Evolutionary conservation across 2,888 invertebrate species (phyloP).

Genomic region (Noctua janthe): DNA sequence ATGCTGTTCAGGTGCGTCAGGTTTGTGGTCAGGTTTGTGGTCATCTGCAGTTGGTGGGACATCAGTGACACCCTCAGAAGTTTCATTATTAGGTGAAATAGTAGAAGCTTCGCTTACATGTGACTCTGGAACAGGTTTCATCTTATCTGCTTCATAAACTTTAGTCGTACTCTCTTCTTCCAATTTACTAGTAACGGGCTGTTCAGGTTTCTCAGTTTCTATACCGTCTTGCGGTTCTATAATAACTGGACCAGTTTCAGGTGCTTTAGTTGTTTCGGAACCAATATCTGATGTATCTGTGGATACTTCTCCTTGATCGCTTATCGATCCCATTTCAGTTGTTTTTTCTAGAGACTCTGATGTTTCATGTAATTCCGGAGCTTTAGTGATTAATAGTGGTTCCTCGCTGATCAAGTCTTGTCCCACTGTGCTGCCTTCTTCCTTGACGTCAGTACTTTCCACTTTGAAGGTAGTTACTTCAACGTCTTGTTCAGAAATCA

Average conservation of each 20-base stretch:
- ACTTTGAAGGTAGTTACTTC: constrained; percentile 33
- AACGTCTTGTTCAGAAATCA: constrained; percentile 14
- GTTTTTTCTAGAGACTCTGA: constrained; percentile 44
- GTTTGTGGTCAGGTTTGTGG: constrained; percentile 30
- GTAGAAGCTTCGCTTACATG: constrained; percentile 47
- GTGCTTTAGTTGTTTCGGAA: constrained; percentile 47
- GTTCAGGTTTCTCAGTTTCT: constrained; percentile 35
- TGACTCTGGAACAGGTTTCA: constrained; percentile 48
- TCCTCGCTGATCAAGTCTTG: constrained; percentile 22
- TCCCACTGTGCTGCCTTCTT: constrained; percentile 20
- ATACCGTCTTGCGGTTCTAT: constrained; percentile 52
- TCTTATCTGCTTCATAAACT: constrained; percentile 43
- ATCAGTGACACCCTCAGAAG: constrained; percentile 28
- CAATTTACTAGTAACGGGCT: constrained; percentile 19
- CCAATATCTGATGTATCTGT: constrained; percentile 55
- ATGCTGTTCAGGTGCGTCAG: constrained; percentile 18
- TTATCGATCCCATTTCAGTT: constrained; percentile 42
- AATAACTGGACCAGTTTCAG: constrained; percentile 15
- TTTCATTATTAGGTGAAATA: constrained; percentile 16
- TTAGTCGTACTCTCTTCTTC: constrained; percentile 46
- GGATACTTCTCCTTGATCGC: constrained; percentile 54
- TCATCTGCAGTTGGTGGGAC: constrained; percentile 18
- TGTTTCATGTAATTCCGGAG: constrained; percentile 40
- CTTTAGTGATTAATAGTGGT: constrained; percentile 29
- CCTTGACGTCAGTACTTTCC: constrained; percentile 20